A percentile compares a stretch with the other conserved stretches of the same genome.
phyloP scores from a whole-genome alignment of 2,888 invertebrate genomes.

The Agrotis puta region DNA sequence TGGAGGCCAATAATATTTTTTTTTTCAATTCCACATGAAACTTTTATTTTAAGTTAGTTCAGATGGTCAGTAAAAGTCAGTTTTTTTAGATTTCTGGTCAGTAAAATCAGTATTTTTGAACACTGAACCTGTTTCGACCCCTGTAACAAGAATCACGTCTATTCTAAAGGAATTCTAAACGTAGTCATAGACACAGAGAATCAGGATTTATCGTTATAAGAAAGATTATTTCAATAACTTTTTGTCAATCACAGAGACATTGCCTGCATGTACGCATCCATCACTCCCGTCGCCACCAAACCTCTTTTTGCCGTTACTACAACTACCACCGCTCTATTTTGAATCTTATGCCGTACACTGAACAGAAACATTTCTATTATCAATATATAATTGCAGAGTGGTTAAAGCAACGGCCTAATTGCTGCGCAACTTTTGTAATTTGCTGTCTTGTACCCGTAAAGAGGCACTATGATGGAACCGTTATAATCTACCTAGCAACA shows the following conservation, averaged over 20 bases:
- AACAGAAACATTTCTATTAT: constrained; percentile 56
- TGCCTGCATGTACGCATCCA: constrained; percentile 63
- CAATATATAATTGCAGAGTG: constrained; percentile 58
- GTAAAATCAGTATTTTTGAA: too few species aligned
- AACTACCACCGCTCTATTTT: constrained; percentile 52
- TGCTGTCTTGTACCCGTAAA: constrained; percentile 71
- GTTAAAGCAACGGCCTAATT: constrained; percentile 68
- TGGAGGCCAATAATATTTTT: too few species aligned
- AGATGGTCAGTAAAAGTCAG: too few species aligned
- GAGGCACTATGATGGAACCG: constrained; percentile 80
- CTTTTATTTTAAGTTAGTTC: too few species aligned
- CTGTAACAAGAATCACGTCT: constrained; percentile 11
- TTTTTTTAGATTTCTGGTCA: too few species aligned
- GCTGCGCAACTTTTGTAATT: constrained; percentile 73
- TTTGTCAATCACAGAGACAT: constrained; percentile 64
- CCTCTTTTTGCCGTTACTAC: constrained; percentile 44
- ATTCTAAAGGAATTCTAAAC: constrained; percentile 39
- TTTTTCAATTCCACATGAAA: too few species aligned
- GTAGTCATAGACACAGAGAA: constrained; percentile 37
- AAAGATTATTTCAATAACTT: constrained; percentile 64
- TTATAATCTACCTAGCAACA: constrained; percentile 85
- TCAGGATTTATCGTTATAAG: constrained; percentile 50
- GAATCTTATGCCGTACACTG: constrained; percentile 54
- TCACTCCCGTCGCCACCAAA: constrained; percentile 59
- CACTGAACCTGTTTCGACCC: too few species aligned